Percentiles rank a stretch among this genome's conserved stretches.
Conservation (phyloP, 2,888 invertebrate species). For the Smittia sp. region DNA sequence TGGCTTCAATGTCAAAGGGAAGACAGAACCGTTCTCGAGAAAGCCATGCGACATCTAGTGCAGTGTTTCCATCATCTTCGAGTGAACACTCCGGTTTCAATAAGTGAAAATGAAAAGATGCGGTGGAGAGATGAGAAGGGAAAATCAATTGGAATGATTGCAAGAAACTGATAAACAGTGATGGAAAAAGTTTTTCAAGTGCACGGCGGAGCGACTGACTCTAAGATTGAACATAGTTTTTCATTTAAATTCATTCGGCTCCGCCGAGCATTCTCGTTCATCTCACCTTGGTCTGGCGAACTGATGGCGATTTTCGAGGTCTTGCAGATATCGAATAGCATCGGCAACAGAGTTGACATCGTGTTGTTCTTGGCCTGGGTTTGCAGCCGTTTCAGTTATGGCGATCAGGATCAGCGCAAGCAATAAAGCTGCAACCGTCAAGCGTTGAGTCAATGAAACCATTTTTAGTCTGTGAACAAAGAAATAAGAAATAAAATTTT, state of each 20-base stretch:
- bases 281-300: conserved; percentile 64
- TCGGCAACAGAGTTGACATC: conserved; percentile 63
- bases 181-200: background rate
- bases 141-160: background rate
- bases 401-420: background rate
- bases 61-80: background rate
- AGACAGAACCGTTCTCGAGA: background rate
- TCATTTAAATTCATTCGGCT: no score
- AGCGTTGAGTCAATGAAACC: conserved; percentile 18
- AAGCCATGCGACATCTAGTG: background rate
- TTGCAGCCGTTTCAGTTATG: conserved; percentile 15
- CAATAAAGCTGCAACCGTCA: conserved; percentile 12
- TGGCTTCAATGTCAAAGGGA: background rate
- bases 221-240: no score
- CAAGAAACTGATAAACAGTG: background rate
- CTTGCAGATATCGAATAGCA: conserved; percentile 64
- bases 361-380: conserved; percentile 52
- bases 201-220: background rate
- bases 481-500: background rate
- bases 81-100: conserved; percentile 5
- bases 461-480: conserved; percentile 14
- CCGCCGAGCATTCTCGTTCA: background rate
- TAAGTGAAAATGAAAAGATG: conserved; percentile 20
- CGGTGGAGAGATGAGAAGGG: background rate
- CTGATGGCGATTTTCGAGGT: conserved; percentile 65